These are phyloP conservation scores for Tinea pellionella DNA, from an alignment of 2,888 invertebrate genomes.

Conservation along the genomic window DNA sequence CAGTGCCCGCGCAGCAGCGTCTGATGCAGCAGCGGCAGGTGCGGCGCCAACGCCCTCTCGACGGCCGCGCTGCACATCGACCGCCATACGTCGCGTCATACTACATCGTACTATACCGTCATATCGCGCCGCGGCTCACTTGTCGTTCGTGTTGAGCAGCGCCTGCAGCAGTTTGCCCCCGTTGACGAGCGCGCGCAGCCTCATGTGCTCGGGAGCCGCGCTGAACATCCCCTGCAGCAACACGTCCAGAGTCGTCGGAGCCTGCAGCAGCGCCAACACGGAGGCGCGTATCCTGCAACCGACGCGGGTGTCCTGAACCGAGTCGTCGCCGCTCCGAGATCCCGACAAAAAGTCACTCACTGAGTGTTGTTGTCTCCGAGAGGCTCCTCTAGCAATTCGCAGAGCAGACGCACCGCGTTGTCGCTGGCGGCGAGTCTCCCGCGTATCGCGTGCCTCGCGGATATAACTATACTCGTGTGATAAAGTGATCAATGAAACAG, in stretches of 20 bases:
- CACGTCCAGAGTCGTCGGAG: constrained; percentile 70
- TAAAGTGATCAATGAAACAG: too few species aligned
- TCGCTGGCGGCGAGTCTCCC: constrained; percentile 69
- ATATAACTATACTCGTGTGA: too few species aligned
- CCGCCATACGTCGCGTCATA: constrained; percentile 24
- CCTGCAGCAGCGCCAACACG: not conserved
- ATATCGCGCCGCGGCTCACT: constrained; percentile 20
- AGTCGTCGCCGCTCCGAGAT: not conserved
- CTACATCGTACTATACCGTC: too few species aligned
- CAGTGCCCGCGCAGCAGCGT: constrained; percentile 40
- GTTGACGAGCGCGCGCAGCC: constrained; percentile 79
- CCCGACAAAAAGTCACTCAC: not conserved
- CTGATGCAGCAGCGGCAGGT: constrained; percentile 57
- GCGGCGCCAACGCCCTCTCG: constrained; percentile 53
- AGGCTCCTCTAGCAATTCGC: constrained; percentile 76
- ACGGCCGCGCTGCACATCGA: constrained; percentile 28
- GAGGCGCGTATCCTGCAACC: not conserved
- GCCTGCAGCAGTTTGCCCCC: constrained; percentile 84
- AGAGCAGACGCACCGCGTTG: constrained; percentile 89
- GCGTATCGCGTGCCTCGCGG: constrained; percentile 51
- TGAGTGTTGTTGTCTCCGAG: not conserved
- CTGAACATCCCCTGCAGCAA: constrained; percentile 81
- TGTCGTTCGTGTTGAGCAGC: constrained; percentile 52
- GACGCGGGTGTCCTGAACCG: not conserved
- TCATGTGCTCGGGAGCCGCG: constrained; percentile 60